A percentile compares a stretch with the other conserved stretches of the same genome.
phyloP scores from a whole-genome alignment of 30 jellyfish, hydroid and myxozoan species.

The Aurelia coerulea region DNA sequence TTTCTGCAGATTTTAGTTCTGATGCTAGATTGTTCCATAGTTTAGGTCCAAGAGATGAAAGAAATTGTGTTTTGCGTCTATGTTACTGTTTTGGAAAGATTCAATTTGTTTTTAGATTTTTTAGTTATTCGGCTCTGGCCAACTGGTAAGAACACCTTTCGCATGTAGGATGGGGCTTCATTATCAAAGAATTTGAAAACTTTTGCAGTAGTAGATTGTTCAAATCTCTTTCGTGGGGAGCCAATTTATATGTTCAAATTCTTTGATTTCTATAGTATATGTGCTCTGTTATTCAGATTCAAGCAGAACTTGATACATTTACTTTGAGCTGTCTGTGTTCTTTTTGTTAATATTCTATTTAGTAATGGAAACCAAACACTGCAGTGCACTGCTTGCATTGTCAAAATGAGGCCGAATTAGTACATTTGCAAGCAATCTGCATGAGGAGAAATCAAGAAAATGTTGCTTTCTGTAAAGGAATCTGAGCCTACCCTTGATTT shows the following conservation, averaged over 20 bases:
- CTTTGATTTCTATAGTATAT: constrained; percentile 25
- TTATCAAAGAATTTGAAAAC: constrained; percentile 16
- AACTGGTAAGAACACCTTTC: constrained; percentile 15
- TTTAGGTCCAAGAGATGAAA: constrained; percentile 40
- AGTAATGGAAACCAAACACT: constrained; percentile 23
- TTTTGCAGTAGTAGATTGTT: constrained; percentile 34
- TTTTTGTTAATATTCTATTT: constrained; percentile 27
- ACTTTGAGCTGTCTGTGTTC: constrained; percentile 46
- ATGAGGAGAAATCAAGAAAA: constrained; percentile 18
- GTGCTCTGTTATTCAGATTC: too few relatives aligned
- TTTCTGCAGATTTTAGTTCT: constrained; percentile 6
- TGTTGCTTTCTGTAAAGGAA: neutral
- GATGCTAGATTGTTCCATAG: constrained; percentile 27
- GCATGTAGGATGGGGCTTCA: constrained; percentile 36
- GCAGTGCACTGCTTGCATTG: constrained; percentile 17
- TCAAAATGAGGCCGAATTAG: constrained; percentile 53
- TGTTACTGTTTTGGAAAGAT: constrained; percentile 7
- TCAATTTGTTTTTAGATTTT: constrained; percentile 20
- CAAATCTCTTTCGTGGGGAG: constrained; percentile 33
- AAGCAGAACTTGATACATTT: neutral
- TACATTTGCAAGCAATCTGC: constrained; percentile 39
- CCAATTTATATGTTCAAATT: constrained; percentile 43
- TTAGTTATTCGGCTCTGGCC: constrained; percentile 29
- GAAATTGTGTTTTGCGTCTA: constrained; percentile 6
- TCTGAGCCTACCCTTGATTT: too few relatives aligned